phyloP scores from a whole-genome alignment of 1,140 invertebrate genomes.

The Ruditapes philippinarum region DNA sequence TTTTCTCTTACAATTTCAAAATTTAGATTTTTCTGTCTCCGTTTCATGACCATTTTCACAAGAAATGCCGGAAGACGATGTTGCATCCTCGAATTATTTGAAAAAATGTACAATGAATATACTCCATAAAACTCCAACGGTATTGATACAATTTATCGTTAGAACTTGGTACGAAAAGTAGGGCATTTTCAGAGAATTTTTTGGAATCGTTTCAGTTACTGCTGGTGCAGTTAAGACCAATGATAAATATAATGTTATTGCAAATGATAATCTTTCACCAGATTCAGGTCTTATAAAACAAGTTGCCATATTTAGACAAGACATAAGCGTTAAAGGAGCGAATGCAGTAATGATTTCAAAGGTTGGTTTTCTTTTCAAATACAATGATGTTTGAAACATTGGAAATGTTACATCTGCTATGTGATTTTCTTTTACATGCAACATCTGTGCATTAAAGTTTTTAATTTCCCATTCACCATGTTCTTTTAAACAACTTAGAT shows the following conservation, averaged over 20 bases:
- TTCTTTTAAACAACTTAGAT: background rate
- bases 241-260: slow-evolving; percentile 25
- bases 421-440: background rate
- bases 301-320: background rate
- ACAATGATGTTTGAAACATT: background rate
- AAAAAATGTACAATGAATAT: slow-evolving; percentile 9
- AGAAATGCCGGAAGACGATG: background rate
- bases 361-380: background rate
- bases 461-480: slow-evolving; percentile 1
- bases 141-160: background rate
- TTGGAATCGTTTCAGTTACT: background rate
- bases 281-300: slow-evolving; percentile 13
- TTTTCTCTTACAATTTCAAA: too few relatives aligned
- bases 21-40: background rate
- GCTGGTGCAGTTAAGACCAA: background rate
- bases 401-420: background rate
- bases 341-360: background rate
- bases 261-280: slow-evolving; percentile 32
- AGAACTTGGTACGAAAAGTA: background rate
- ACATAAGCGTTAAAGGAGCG: background rate
- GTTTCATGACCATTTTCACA: background rate
- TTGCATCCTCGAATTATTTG: too few relatives aligned
- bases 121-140: background rate
- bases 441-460: background rate
- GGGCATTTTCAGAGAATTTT: background rate